Conservation (phyloP, 2,888 invertebrate species). For the Eremobia ochroleuca region DNA sequence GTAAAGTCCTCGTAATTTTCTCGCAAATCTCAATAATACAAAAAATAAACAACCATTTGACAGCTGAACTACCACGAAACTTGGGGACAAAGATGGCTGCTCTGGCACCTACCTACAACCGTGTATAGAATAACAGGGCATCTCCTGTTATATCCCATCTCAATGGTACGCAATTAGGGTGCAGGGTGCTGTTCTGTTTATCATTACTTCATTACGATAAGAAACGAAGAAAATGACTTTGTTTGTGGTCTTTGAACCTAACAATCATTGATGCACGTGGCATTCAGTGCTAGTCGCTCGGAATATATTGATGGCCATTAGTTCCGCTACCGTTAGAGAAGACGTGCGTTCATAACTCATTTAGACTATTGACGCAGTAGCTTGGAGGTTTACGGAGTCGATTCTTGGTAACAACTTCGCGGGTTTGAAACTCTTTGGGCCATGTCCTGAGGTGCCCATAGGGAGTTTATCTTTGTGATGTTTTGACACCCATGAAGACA, state of each 20-base stretch:
- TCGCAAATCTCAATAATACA: too few relatives aligned
- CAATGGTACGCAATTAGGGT: too few relatives aligned
- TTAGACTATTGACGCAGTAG: slow-evolving; percentile 18
- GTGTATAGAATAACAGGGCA: too few relatives aligned
- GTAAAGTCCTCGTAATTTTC: too few relatives aligned
- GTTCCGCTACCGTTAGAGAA: slow-evolving; percentile 23
- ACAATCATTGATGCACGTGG: slow-evolving; percentile 58
- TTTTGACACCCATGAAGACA: background rate
- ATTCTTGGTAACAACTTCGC: background rate
- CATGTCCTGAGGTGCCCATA: background rate
- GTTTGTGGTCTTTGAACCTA: slow-evolving; percentile 59
- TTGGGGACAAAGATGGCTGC: too few relatives aligned
- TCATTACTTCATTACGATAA: slow-evolving; percentile 21
- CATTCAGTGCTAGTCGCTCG: slow-evolving; percentile 28
- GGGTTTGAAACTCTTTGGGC: background rate
- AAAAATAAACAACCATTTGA: too few relatives aligned
- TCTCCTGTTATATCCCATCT: too few relatives aligned
- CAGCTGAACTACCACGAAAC: too few relatives aligned
- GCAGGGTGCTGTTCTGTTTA: background rate
- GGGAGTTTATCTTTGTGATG: background rate
- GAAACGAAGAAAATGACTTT: slow-evolving; percentile 47
- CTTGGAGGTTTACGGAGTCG: background rate
- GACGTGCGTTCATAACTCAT: slow-evolving; percentile 31
- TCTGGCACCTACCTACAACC: too few relatives aligned
- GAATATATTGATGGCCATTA: slow-evolving; percentile 57